phyloP scores from a whole-genome alignment of 2,888 invertebrate genomes.

The Xanthostigma xanthostigma region DNA sequence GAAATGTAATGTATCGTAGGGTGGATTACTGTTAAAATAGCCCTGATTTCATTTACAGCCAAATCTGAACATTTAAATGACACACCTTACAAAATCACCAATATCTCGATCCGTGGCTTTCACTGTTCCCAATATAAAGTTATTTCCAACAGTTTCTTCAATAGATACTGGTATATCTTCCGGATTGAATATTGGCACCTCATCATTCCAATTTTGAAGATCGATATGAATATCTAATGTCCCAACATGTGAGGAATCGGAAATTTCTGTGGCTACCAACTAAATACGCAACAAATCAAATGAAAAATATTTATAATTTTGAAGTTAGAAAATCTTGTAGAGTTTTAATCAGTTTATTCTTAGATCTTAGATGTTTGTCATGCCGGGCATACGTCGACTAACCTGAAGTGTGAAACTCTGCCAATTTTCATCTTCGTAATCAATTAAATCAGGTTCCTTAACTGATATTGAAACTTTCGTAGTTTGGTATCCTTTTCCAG shows the following conservation, averaged over 20 bases:
- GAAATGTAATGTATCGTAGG: too few relatives aligned
- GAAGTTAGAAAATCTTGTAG: too few relatives aligned
- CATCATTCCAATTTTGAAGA: constrained; percentile 56
- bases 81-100: constrained; percentile 39
- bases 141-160: constrained; percentile 38
- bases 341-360: not conserved
- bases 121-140: constrained; percentile 34
- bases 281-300: too few relatives aligned
- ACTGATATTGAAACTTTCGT: constrained; percentile 42
- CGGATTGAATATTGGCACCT: constrained; percentile 42
- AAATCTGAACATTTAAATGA: too few relatives aligned
- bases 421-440: constrained; percentile 40
- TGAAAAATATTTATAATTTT: too few relatives aligned
- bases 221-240: constrained; percentile 31
- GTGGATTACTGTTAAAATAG: too few relatives aligned
- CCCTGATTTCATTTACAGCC: too few relatives aligned
- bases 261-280: too few relatives aligned
- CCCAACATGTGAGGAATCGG: constrained; percentile 19
- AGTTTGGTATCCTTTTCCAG: constrained; percentile 41
- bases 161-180: constrained; percentile 26
- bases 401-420: constrained; percentile 30
- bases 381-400: constrained; percentile 6
- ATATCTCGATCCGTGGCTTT: constrained; percentile 46
- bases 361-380: not conserved
- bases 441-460: constrained; percentile 34